phyloP scores from a whole-genome alignment of 2,113 vertebrate species.

The Puffinus mauretanicus region DNA sequence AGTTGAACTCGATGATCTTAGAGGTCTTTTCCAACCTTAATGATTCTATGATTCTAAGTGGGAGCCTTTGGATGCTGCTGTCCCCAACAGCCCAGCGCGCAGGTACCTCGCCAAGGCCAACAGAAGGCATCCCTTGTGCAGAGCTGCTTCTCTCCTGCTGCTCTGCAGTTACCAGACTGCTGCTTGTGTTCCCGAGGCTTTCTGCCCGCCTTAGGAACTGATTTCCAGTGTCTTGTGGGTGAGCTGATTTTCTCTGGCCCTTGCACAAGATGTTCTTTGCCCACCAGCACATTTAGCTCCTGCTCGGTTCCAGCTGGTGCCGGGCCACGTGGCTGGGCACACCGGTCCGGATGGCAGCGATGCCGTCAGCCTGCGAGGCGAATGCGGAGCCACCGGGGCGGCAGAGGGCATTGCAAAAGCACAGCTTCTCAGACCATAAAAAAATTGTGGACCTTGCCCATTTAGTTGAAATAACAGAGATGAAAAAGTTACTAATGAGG shows the following conservation, averaged over 20 bases:
- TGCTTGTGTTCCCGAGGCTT: background rate
- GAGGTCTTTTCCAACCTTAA: too few species aligned
- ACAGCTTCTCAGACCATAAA: background rate
- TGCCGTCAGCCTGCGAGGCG: accelerated
- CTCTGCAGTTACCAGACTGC: background rate
- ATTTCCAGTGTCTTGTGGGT: background rate
- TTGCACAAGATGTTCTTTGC: background rate
- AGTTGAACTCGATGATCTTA: too few species aligned
- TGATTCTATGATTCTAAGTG: too few species aligned
- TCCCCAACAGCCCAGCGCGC: accelerated
- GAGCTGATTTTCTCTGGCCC: background rate
- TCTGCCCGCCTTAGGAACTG: background rate
- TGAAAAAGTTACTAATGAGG: background rate
- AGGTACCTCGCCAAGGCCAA: background rate
- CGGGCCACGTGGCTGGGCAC: accelerated
- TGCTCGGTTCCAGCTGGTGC: background rate
- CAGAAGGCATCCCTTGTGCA: background rate
- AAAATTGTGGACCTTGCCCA: background rate
- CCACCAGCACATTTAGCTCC: background rate
- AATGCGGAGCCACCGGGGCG: accelerated
- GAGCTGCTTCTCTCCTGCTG: background rate
- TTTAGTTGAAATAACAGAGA: conserved; percentile 4
- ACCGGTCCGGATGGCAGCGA: accelerated
- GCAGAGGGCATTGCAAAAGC: background rate
- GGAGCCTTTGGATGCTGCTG: background rate